Evolutionary conservation across 2,888 invertebrate genomes (phyloP).

Genomic region (Xestia xanthographa): DNA sequence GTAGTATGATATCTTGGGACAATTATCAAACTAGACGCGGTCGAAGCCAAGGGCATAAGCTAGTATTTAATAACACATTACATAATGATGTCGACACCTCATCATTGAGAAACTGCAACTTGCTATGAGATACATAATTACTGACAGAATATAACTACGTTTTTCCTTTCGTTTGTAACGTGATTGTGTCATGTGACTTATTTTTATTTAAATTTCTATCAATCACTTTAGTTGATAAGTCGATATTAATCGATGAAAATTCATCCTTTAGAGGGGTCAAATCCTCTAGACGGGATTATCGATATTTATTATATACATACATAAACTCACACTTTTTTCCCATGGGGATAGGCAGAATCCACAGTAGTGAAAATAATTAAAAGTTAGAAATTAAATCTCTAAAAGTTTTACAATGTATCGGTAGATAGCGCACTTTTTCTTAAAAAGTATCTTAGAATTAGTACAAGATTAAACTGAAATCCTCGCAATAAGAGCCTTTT

Average conservation of each 20-base stretch:
- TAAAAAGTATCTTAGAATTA: background rate
- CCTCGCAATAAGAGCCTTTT: constrained; percentile 26
- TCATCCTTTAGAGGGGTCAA: background rate
- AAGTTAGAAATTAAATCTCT: background rate
- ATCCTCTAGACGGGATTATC: background rate
- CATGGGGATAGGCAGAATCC: no score
- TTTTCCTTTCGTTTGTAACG: background rate
- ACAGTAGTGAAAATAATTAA: no score
- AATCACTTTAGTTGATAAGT: no score
- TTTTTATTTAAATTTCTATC: no score
- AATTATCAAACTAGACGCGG: no score
- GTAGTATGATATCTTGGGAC: no score
- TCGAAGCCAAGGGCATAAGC: no score
- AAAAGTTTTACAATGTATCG: background rate
- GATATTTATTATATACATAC: background rate
- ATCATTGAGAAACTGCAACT: background rate
- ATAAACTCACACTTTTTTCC: no score
- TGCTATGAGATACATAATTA: background rate
- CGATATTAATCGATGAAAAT: background rate
- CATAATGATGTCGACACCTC: background rate
- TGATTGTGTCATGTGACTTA: background rate
- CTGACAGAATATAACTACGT: background rate
- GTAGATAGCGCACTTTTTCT: background rate
- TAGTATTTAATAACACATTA: background rate
- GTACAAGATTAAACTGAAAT: constrained; percentile 20